Base-by-base conservation (phyloP, 1,140 invertebrate genomes). In the Agrypnia vestita region DNA sequence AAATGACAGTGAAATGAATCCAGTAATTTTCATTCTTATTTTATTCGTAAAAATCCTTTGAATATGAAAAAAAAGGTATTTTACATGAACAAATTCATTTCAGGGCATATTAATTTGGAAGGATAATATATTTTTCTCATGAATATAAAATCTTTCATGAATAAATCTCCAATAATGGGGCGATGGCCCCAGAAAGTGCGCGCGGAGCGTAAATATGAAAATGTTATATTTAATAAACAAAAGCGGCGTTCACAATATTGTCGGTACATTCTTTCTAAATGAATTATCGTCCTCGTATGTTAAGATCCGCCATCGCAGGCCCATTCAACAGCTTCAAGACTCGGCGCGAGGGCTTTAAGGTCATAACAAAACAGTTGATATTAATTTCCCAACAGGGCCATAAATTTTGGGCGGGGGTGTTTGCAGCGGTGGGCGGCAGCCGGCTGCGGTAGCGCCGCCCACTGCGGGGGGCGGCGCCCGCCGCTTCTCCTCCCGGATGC, bases 321-420 rank as follows among this genome's bases (percentile, higher is more conserved):
- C 78, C 78, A 80, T 82, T 82, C 78, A 82, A 59, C 81, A 76
- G 75, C 71, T 77, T 64, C 75, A 80, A 82, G 78, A 64, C 71
- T 76, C 75, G 47, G 73, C 55, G 53, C 61, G 21, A 67, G 71
- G 74, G 81, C 75, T 80, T 80, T 82, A 82, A 82, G 81, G 81
- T 82, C 81, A 82, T 82, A 82, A 82, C 81, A 82, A 82, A 82
- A 82, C 81, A 82, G 81, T 82, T 82, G 81, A 82, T 82, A 82
- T 82, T 82, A 82, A 82, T 82, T 82, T 82, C 81, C 81, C 81
- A 82, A 82, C 64, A 82, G 81, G 81, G 81, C 76, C 46, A 82
- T 82, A 82, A 82, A 82, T 82, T 82, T 82, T 74, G 76, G 78
- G 78, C 81, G 72, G 59, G 59, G 69, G 71, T n/a, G 77, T 67